Percentiles rank a stretch among this genome's conserved stretches.
Evolutionary conservation across 2,797 vertebrate genomes (phyloP).

Genomic region (Lindbergichthys nudifrons): DNA sequence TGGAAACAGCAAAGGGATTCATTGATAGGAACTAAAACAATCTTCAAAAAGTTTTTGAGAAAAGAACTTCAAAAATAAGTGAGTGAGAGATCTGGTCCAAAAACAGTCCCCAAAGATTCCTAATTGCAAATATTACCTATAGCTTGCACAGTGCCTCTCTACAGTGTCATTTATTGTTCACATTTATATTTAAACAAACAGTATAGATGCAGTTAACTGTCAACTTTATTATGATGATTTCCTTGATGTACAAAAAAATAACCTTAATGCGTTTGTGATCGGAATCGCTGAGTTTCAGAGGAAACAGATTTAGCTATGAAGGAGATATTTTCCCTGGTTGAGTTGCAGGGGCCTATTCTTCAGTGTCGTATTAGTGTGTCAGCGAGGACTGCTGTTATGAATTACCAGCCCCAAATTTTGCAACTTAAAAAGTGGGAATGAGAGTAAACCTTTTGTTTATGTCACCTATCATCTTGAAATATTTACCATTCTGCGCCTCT

Average conservation of each 20-base stretch:
- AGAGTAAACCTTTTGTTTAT: slow-evolving; percentile 86
- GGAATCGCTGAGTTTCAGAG: slow-evolving; percentile 36
- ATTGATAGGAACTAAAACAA: slow-evolving; percentile 53
- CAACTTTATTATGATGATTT: slow-evolving; percentile 24
- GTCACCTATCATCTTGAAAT: slow-evolving; percentile 87
- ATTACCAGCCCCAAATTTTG: slow-evolving; percentile 82
- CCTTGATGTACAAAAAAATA: slow-evolving; percentile 24
- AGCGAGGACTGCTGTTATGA: slow-evolving; percentile 76
- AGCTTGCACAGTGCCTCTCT: neutral
- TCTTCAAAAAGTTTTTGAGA: slow-evolving; percentile 40
- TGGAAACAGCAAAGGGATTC: slow-evolving; percentile 54
- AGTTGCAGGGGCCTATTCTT: slow-evolving; percentile 70
- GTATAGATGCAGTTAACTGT: slow-evolving; percentile 21
- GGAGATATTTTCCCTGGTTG: slow-evolving; percentile 36
- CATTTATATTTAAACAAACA: slow-evolving; percentile 26
- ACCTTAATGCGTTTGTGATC: slow-evolving; percentile 26
- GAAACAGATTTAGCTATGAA: slow-evolving; percentile 28
- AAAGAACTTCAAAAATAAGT: slow-evolving; percentile 29
- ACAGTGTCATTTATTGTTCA: slow-evolving; percentile 3
- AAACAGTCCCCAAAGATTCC: slow-evolving; percentile 5
- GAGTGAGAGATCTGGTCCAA: slow-evolving; percentile 18
- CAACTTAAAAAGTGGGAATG: slow-evolving; percentile 84
- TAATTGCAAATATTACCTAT: neutral
- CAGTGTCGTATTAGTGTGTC: slow-evolving; percentile 72
- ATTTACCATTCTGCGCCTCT: slow-evolving; percentile 81